Base-by-base conservation (phyloP, 2,888 invertebrate species). In the Ichneumoninae sp. region DNA sequence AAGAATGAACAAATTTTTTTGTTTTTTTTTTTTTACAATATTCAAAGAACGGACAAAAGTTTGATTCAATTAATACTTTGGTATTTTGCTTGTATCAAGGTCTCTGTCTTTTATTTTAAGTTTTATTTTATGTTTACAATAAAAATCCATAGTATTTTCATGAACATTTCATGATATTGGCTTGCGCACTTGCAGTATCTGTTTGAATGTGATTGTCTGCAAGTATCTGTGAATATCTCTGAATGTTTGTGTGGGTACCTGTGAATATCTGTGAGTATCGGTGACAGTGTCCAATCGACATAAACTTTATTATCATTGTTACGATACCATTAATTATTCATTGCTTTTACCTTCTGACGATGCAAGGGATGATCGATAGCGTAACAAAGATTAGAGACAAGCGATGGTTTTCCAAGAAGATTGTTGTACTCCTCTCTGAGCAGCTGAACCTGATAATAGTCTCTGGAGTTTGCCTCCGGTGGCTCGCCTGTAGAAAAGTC, bases 331-430 rank as follows among this genome's bases (percentile, higher is more conserved):
- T 0, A 10, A 72, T 3, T 52, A 36, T 22, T 44, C 47, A n/a
- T 71, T 36, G 62, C 74, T 22, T n/a, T 68, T 93, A 96, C 96
- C 95, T 96, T 97, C 93, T 97, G 97, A 87, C 96, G 94, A 89
- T 95, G 95, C 87, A 97, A 95, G 87, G 97, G 97, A 92, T 96
- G 96, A 93, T 98, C 98, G 89, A 98, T 96, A 84, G 97, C 97
- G 94, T 97, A 97, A 94, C 98, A 98, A 93, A 98, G 96, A 89
- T 97, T 97, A 79, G 98, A 97, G 90, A 97, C 95, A 93, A 98
- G 96, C 87, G 98, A 97, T 77, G 98, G 97, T 93, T 98, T 98
- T 92, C 96, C 96, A 89, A 98, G 95, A 91, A 98, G 95, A 84
- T 96, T 95, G 86, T 96, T 95, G 93, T 97, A 96, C 95, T 98